These are phyloP conservation scores for Minunthozetes semirufus DNA, from an alignment of 2,888 invertebrate species.

Conservation along the genomic window DNA sequence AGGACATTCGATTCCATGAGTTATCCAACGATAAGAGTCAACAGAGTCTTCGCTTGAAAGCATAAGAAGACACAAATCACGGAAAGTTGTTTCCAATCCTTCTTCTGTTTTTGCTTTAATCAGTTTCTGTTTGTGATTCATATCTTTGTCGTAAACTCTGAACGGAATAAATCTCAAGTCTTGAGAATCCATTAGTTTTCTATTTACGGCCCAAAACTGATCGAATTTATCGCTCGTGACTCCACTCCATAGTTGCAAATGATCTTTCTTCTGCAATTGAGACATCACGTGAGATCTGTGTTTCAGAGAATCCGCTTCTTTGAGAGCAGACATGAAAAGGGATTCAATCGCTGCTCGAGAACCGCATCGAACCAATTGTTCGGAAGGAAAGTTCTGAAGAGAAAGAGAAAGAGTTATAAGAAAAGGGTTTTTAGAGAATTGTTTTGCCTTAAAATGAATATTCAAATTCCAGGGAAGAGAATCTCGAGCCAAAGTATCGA, in stretches of 20 bases:
- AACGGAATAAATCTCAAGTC: conserved; percentile 79
- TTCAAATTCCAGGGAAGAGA: conserved; percentile 54
- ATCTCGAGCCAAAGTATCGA: conserved; percentile 67
- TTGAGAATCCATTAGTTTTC: conserved; percentile 75
- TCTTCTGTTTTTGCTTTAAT: conserved; percentile 1
- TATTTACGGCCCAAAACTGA: conserved; percentile 96
- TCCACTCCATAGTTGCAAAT: conserved; percentile 90
- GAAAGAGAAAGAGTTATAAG: neutral
- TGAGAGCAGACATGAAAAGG: conserved; percentile 87
- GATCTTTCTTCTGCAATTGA: conserved; percentile 91
- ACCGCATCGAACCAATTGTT: conserved; percentile 73
- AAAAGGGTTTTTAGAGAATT: conserved; percentile 65
- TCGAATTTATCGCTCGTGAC: conserved; percentile 95
- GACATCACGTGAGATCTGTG: conserved; percentile 83
- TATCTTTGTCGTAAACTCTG: conserved; percentile 54
- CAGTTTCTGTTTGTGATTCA: conserved; percentile 3
- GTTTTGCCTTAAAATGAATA: conserved; percentile 69
- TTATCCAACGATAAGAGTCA: conserved; percentile 54
- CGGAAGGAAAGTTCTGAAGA: conserved; percentile 82
- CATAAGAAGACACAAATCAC: conserved; percentile 20
- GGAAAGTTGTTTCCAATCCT: neutral
- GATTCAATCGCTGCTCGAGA: conserved; percentile 69
- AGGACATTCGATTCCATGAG: conserved; percentile 83
- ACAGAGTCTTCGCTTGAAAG: neutral
- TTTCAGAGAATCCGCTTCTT: conserved; percentile 97